Conservation (phyloP, 1,140 invertebrate species). For the Drosophila punjabiensis region DNA sequence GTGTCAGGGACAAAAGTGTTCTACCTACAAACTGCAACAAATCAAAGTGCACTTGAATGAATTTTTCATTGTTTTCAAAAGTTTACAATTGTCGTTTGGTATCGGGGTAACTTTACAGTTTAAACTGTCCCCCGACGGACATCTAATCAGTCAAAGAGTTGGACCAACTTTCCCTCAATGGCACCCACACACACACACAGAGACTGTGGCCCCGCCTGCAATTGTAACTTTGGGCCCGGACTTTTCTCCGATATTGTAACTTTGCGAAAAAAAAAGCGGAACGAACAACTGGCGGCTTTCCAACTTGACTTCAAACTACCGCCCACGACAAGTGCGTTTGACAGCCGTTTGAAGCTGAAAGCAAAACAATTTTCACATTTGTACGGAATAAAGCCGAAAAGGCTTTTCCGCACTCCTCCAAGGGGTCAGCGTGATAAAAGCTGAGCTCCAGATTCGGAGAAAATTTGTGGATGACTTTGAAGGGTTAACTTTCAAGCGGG, state of each 20-base stretch:
- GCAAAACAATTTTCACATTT: slow-evolving; percentile 75
- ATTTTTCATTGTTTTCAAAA: slow-evolving; percentile 35
- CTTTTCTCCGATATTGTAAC: slow-evolving; percentile 55
- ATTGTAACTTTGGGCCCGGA: slow-evolving; percentile 64
- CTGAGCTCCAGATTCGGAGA: not conserved
- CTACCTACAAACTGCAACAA: slow-evolving; percentile 2
- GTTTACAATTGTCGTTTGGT: slow-evolving; percentile 12
- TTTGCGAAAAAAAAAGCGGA: slow-evolving; percentile 40
- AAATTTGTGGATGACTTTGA: not conserved
- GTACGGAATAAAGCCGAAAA: slow-evolving; percentile 23
- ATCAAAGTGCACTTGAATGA: slow-evolving; percentile 36
- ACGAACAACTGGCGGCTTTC: slow-evolving; percentile 64
- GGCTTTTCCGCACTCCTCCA: not conserved
- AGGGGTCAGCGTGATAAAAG: slow-evolving; percentile 11
- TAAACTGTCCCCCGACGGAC: slow-evolving; percentile 30
- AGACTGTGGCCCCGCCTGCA: slow-evolving; percentile 16
- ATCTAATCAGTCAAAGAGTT: slow-evolving; percentile 74
- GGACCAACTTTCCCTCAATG: slow-evolving; percentile 40
- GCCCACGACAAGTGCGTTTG: slow-evolving; percentile 63
- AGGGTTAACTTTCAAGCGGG: slow-evolving; percentile 11
- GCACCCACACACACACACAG: slow-evolving; percentile 4
- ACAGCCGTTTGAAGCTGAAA: slow-evolving; percentile 56
- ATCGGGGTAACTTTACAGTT: slow-evolving; percentile 30
- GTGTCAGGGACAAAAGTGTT: not conserved
- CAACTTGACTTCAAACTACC: slow-evolving; percentile 47